Percentiles rank a stretch among this genome's conserved stretches.
phyloP scores from a whole-genome alignment of 2,797 vertebrate genomes.

The Chelonia mydas region DNA sequence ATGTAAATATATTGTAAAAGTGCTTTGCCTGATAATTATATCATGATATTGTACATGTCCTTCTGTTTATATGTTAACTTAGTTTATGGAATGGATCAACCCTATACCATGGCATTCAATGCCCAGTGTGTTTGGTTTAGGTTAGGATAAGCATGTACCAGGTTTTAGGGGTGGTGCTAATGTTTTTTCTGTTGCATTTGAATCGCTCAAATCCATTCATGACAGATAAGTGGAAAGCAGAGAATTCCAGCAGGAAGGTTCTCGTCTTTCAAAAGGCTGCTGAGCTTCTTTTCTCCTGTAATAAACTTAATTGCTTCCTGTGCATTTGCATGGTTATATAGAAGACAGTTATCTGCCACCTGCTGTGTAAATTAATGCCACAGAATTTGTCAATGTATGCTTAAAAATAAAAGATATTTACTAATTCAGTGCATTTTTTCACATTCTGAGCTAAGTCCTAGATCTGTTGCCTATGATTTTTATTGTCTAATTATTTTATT shows the following conservation, averaged over 20 bases:
- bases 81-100: background rate
- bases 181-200: background rate
- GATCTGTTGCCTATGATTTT: background rate
- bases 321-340: background rate
- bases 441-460: background rate
- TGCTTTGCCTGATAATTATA: background rate
- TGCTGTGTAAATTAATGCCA: background rate
- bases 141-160: background rate
- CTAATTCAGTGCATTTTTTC: background rate
- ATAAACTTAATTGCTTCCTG: conserved; percentile 78
- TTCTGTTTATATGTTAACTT: background rate
- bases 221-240: background rate
- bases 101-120: background rate
- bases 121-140: background rate
- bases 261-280: conserved; percentile 50
- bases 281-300: background rate
- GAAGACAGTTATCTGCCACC: background rate
- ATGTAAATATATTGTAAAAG: background rate
- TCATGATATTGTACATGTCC: background rate
- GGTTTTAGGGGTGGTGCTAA: background rate
- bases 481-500: background rate
- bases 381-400: background rate
- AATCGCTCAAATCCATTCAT: background rate
- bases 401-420: background rate
- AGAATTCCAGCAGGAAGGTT: background rate